phyloP scores from a whole-genome alignment of 2,797 vertebrate species.

The Propithecus deckenii region DNA sequence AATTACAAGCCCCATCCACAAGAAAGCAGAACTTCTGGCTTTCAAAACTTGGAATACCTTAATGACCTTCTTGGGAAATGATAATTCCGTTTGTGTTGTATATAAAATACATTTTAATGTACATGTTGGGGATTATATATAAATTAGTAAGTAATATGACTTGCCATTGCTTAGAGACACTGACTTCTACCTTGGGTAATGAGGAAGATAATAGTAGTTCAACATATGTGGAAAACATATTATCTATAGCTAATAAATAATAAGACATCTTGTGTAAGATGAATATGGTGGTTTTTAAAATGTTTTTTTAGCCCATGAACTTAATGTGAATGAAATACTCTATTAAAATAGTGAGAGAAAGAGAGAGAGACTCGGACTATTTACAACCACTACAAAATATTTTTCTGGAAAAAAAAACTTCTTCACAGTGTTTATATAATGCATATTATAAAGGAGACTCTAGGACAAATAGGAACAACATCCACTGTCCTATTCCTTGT shows the following conservation, averaged over 20 bases:
- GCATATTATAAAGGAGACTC: background rate
- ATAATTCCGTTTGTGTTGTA: conserved; percentile 37
- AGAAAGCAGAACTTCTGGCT: conserved; percentile 40
- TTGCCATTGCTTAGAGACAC: background rate
- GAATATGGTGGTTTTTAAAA: background rate
- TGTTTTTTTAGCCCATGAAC: background rate
- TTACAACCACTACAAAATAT: conserved; percentile 8
- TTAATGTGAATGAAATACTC: conserved; percentile 54
- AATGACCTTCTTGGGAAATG: conserved; percentile 39
- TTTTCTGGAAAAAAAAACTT: background rate
- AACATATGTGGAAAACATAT: background rate
- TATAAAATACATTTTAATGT: conserved; percentile 39
- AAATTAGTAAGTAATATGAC: conserved; percentile 35
- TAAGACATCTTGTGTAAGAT: conserved; percentile 11
- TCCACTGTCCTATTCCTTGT: background rate
- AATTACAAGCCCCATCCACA: background rate
- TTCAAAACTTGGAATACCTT: conserved; percentile 26
- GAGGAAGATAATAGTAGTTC: background rate
- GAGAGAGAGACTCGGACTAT: background rate
- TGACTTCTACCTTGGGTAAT: background rate
- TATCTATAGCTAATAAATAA: conserved; percentile 31
- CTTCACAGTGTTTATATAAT: background rate
- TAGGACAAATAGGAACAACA: conserved; percentile 25
- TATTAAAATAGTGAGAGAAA: conserved; percentile 30
- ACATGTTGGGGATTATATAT: background rate